Conservation (phyloP, 2,113 vertebrate species). For the Crotalus tigris region DNA sequence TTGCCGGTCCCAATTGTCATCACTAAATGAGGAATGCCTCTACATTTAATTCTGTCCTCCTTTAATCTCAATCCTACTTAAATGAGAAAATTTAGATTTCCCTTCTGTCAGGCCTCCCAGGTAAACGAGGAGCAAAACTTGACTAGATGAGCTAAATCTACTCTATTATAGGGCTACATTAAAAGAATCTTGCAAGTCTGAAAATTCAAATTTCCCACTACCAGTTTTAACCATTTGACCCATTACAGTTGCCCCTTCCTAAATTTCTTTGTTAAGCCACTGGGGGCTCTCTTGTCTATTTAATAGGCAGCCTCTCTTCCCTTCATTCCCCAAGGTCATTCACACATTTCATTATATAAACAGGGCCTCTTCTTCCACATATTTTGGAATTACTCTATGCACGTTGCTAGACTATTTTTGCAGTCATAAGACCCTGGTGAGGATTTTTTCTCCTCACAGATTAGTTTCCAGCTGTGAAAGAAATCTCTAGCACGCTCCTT, state of each 20-base stretch:
- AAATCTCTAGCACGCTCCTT: not conserved
- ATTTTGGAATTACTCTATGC: not conserved
- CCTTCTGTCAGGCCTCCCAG: no score
- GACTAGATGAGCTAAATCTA: no score
- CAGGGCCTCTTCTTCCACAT: not conserved
- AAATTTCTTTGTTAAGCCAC: not conserved
- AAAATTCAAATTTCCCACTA: no score
- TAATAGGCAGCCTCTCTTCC: not conserved
- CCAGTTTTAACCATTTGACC: no score
- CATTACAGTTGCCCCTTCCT: not conserved
- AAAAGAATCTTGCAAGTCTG: no score
- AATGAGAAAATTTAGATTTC: not conserved
- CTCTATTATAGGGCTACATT: no score
- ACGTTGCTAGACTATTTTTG: not conserved
- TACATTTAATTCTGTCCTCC: not conserved
- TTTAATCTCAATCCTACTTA: not conserved
- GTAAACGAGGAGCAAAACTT: no score
- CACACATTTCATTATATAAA: not conserved
- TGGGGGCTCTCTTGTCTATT: not conserved
- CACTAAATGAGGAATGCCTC: not conserved
- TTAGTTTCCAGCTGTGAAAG: constrained; percentile 23
- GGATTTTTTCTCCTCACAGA: not conserved
- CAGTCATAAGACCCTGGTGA: not conserved
- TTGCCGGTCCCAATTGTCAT: not conserved
- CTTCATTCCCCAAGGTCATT: not conserved